Base-by-base conservation (phyloP, 1,140 invertebrate genomes). In the Calosoma granatense region DNA sequence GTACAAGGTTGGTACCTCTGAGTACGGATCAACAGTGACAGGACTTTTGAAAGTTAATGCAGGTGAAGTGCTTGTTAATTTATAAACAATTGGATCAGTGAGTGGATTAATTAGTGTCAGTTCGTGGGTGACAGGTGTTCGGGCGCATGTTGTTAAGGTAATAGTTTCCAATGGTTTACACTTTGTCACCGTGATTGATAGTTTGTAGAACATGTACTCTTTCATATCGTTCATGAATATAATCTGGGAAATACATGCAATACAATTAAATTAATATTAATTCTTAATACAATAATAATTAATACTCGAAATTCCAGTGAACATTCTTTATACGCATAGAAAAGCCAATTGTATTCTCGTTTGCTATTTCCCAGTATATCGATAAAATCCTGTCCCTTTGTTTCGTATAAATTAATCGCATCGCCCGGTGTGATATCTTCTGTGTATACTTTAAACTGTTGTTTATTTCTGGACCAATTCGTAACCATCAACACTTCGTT, bases 241-340 rank as follows among this genome's bases (percentile, higher is more conserved):
- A 14, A 53, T 22, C 51, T 53, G 11, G n/a, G n/a, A 53, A 47
- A 47, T 36, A 9, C n/a, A 36, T 36, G 6, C 26, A 36, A 9
- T 36, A 36, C n/a, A 9, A 36, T 36, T 36, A n/a, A n/a, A 36
- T 36, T 36, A 36, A 9, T 36, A 9, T 36, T 9, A 36, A 36
- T 6, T 36, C 26, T 9, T 36, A 36, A n/a, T n/a, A n/a, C n/a
- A n/a, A n/a, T n/a, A n/a, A n/a, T n/a, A n/a, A n/a, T n/a, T n/a
- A n/a, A 15, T 53, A 53, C 51, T 22, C 22, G 21, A 22, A 53
- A 53, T 14, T 53, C 22, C 2, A 53, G 12, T 1, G 21, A 2
- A 2, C 51, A 20, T 22, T 53, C 51, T 22, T 53, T 53, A 22
- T 53, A 53, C 14, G 20, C 51, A 14, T 53, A 53, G 23, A 53